phyloP scores from a whole-genome alignment of 2,113 vertebrate species.

The Xenopus laevis region DNA sequence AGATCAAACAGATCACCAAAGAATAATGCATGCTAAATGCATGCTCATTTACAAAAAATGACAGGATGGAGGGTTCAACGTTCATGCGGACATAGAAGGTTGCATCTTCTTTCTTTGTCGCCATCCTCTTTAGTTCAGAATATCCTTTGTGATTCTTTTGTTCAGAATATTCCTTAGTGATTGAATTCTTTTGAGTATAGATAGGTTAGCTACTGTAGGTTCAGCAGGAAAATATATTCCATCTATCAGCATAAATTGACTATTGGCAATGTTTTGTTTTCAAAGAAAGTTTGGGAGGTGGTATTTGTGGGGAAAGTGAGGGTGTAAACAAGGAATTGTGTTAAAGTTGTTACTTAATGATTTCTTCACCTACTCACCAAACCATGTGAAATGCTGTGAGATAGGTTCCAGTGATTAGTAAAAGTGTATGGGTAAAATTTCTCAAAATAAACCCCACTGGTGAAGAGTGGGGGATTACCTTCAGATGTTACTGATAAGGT shows the following conservation, averaged over 20 bases:
- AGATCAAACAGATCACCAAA: conserved; percentile 50
- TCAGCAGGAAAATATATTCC: conserved; percentile 10
- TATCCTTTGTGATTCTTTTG: conserved; percentile 26
- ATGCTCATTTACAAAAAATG: conserved; percentile 38
- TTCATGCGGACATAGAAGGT: conserved; percentile 50
- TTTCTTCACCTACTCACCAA: conserved; percentile 47
- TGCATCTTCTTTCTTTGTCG: conserved; percentile 43
- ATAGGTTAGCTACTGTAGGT: conserved; percentile 28
- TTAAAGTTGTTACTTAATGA: conserved; percentile 50
- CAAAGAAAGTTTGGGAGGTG: neutral
- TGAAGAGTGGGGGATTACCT: conserved; percentile 68
- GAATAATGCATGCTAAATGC: conserved; percentile 58
- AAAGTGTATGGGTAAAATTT: conserved; percentile 45
- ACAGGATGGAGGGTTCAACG: conserved; percentile 34
- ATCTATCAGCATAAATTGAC: neutral
- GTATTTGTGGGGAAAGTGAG: conserved; percentile 5
- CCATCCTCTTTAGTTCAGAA: conserved; percentile 27
- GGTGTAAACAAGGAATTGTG: conserved; percentile 28
- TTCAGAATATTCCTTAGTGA: conserved; percentile 12
- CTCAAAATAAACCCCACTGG: conserved; percentile 58
- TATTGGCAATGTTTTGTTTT: conserved; percentile 8
- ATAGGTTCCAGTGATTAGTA: conserved; percentile 58
- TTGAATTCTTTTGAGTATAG: conserved; percentile 23
- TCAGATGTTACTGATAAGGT: conserved; percentile 73
- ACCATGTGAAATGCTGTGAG: conserved; percentile 43